Conservation (phyloP, 2,113 vertebrate species). For the Ranitomeya variabilis region DNA sequence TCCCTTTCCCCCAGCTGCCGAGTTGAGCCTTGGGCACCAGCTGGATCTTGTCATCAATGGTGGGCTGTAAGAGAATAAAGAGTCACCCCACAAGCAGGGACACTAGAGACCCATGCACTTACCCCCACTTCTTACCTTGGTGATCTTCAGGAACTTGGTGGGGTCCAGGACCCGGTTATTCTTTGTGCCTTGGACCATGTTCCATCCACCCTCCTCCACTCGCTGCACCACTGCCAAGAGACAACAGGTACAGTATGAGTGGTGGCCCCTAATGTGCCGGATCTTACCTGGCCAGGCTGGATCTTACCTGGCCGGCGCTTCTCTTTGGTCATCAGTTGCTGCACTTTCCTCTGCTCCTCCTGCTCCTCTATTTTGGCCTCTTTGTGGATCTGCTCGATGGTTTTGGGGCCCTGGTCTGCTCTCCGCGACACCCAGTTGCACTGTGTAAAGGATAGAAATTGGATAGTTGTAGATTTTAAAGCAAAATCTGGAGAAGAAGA, state of each 20-base stretch:
- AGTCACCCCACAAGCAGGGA: too few species aligned
- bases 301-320: conserved; percentile 87
- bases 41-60: conserved; percentile 98
- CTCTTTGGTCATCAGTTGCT: conserved; percentile 96
- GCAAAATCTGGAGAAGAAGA: neutral
- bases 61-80: conserved; percentile 77
- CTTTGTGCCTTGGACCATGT: conserved; percentile 94
- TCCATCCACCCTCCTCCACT: conserved; percentile 91
- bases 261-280: neutral
- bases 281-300: conserved; percentile 77
- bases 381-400: conserved; percentile 97
- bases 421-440: conserved; percentile 95
- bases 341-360: conserved; percentile 95
- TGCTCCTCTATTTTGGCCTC: conserved; percentile 98
- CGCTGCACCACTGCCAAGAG: conserved; percentile 74
- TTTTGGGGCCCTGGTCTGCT: conserved; percentile 95
- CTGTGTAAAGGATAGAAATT: conserved; percentile 64
- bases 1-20: conserved; percentile 96
- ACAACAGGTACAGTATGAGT: neutral
- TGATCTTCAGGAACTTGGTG: conserved; percentile 97
- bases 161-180: conserved; percentile 96
- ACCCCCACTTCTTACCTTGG: conserved; percentile 80
- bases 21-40: conserved; percentile 93
- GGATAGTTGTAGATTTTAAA: neutral
- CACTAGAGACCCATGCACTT: too few species aligned